Conservation (phyloP, 2,113 vertebrate species). For the Callaeas wilsoni region DNA sequence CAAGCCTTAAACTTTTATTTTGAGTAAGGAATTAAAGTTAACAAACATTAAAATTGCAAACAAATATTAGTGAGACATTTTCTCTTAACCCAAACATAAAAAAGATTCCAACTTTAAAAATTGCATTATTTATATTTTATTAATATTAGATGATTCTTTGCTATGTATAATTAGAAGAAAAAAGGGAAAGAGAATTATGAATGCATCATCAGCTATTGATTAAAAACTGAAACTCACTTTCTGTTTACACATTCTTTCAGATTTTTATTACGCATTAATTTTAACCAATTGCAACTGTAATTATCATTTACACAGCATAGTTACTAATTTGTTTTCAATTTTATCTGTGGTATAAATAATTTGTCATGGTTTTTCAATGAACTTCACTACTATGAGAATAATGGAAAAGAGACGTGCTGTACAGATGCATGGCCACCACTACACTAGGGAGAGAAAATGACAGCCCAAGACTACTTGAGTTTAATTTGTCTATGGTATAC, state of each 20-base stretch:
- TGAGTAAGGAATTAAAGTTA: not conserved
- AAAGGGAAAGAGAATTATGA: conserved; percentile 13
- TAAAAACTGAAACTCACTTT: conserved; percentile 32
- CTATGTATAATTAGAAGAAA: conserved; percentile 25
- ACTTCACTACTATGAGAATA: not conserved
- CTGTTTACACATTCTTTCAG: conserved; percentile 29
- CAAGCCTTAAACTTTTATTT: not conserved
- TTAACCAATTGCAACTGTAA: conserved; percentile 40
- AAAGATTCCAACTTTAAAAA: not conserved
- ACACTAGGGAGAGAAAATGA: not conserved
- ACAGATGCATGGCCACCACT: not conserved
- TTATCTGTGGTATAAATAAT: conserved; percentile 6
- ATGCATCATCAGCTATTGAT: conserved; percentile 3
- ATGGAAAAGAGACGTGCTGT: not conserved
- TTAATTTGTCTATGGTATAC: not conserved
- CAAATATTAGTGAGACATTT: conserved; percentile 21
- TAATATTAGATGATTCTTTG: conserved; percentile 49
- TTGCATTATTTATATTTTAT: conserved; percentile 33
- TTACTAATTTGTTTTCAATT: conserved; percentile 15
- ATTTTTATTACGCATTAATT: conserved; percentile 24
- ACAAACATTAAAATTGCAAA: conserved; percentile 27
- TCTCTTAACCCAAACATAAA: not conserved
- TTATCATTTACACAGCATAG: conserved; percentile 17
- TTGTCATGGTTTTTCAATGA: not conserved
- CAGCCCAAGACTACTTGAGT: not conserved